These are phyloP conservation scores for Tupaia tana DNA, from an alignment of 2,113 vertebrate species.

Conservation along the genomic window DNA sequence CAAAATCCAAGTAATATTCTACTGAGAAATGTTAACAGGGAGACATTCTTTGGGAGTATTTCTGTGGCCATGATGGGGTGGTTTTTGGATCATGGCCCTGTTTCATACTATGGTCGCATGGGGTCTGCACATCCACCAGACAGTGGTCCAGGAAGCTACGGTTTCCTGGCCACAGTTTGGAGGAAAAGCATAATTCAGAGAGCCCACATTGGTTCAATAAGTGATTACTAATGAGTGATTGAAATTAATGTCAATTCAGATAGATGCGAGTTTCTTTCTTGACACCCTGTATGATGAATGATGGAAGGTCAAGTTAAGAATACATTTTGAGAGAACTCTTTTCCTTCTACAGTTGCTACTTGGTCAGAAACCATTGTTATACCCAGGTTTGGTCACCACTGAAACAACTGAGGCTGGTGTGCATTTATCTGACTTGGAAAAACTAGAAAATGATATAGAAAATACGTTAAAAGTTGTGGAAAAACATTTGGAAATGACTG, in stretches of 20 bases:
- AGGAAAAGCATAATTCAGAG: not conserved
- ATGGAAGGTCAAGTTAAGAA: not conserved
- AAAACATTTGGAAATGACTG: conserved; percentile 86
- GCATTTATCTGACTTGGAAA: conserved; percentile 84
- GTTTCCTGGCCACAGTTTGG: not conserved
- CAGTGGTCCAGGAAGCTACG: not conserved
- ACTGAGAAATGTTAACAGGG: too few relatives aligned
- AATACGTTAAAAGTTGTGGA: conserved; percentile 89
- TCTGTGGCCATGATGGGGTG: not conserved
- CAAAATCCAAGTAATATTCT: not conserved
- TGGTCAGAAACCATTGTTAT: conserved; percentile 84
- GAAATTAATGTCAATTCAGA: not conserved
- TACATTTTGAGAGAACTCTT: not conserved
- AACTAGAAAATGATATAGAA: conserved; percentile 90
- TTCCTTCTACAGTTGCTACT: conserved; percentile 87
- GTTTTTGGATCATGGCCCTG: not conserved
- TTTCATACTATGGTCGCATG: accelerated
- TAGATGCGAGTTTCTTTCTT: not conserved
- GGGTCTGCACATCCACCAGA: not conserved
- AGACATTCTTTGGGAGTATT: not conserved
- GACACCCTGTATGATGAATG: not conserved
- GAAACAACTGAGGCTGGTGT: conserved; percentile 74
- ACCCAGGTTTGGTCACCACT: conserved; percentile 68
- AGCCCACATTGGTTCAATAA: not conserved
- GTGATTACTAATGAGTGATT: not conserved